Percentiles rank a stretch among this genome's conserved stretches.
These are phyloP conservation scores for Drosophila parabipectinata DNA, from an alignment of 1,140 invertebrate species.

Conservation along the genomic window DNA sequence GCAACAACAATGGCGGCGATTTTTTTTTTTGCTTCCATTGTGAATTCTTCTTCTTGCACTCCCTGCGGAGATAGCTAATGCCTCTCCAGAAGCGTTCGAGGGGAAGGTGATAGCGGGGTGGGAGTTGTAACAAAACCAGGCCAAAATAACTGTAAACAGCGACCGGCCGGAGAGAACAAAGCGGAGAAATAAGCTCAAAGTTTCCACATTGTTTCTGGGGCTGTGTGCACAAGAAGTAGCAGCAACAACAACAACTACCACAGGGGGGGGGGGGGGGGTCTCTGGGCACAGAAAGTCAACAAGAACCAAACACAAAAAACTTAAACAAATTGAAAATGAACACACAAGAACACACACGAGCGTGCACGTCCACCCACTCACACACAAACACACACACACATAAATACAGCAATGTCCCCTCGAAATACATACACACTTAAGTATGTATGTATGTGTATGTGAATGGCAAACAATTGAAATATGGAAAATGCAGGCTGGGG, in stretches of 20 bases:
- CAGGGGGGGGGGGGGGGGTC: background rate
- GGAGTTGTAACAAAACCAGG: constrained; percentile 4
- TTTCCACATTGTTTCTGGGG: constrained; percentile 12
- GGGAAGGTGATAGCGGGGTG: background rate
- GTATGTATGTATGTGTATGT: background rate
- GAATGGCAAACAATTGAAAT: constrained; percentile 1
- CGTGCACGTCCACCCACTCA: background rate
- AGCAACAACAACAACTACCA: background rate
- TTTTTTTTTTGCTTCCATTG: too few relatives aligned
- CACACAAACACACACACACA: constrained; percentile 2
- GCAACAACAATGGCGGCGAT: too few relatives aligned
- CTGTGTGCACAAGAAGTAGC: constrained; percentile 8
- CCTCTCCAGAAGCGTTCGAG: background rate
- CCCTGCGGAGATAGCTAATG: background rate
- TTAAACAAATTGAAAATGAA: constrained; percentile 16
- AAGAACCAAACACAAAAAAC: constrained; percentile 3
- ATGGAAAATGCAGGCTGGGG: background rate
- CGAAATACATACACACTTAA: too few relatives aligned
- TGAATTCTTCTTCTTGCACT: background rate
- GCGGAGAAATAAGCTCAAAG: background rate
- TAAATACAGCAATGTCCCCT: background rate
- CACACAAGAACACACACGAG: constrained; percentile 10
- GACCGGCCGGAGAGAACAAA: constrained; percentile 8
- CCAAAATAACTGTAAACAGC: constrained; percentile 7
- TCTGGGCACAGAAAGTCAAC: constrained; percentile 13